Evolutionary conservation across 1,140 invertebrate genomes (phyloP).

Genomic region (Drosophila nikananu): DNA sequence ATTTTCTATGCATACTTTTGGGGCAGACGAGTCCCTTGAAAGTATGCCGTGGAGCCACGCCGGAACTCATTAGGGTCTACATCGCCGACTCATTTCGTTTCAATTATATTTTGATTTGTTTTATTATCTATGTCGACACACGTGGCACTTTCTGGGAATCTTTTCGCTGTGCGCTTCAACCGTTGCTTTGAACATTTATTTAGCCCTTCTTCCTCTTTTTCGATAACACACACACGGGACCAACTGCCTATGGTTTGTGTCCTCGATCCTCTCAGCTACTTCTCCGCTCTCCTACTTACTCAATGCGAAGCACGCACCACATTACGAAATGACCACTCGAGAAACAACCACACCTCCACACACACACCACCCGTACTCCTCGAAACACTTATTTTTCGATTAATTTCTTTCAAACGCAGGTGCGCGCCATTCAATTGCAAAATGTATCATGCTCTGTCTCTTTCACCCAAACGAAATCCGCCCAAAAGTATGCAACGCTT

Average conservation of each 20-base stretch:
- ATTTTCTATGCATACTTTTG: slow-evolving; percentile 34
- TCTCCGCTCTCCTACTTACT: slow-evolving; percentile 31
- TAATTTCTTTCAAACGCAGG: slow-evolving; percentile 74
- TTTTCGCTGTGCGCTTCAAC: slow-evolving; percentile 55
- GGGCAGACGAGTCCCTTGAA: slow-evolving; percentile 12
- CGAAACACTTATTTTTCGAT: slow-evolving; percentile 62
- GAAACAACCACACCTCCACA: slow-evolving; percentile 18
- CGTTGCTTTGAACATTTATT: slow-evolving; percentile 51
- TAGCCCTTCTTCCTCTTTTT: slow-evolving; percentile 60
- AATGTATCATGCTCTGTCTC: slow-evolving; percentile 67
- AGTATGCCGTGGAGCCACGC: slow-evolving; percentile 35
- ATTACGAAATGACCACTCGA: slow-evolving; percentile 41
- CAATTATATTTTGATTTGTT: slow-evolving; percentile 6
- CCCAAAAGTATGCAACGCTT: slow-evolving; percentile 79
- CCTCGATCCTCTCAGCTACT: slow-evolving; percentile 38
- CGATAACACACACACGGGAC: slow-evolving; percentile 44
- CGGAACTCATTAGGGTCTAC: slow-evolving; percentile 19
- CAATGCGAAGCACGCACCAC: slow-evolving; percentile 73
- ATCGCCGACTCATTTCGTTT: slow-evolving; percentile 35
- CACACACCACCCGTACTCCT: slow-evolving; percentile 41
- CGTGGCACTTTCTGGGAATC: slow-evolving; percentile 42
- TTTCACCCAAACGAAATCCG: slow-evolving; percentile 50
- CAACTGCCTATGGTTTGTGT: slow-evolving; percentile 60
- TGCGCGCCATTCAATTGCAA: slow-evolving; percentile 73
- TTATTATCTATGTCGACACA: slow-evolving; percentile 34